These are phyloP conservation scores for Merluccius polli DNA, from an alignment of 2,797 vertebrate genomes.

Conservation along the genomic window DNA sequence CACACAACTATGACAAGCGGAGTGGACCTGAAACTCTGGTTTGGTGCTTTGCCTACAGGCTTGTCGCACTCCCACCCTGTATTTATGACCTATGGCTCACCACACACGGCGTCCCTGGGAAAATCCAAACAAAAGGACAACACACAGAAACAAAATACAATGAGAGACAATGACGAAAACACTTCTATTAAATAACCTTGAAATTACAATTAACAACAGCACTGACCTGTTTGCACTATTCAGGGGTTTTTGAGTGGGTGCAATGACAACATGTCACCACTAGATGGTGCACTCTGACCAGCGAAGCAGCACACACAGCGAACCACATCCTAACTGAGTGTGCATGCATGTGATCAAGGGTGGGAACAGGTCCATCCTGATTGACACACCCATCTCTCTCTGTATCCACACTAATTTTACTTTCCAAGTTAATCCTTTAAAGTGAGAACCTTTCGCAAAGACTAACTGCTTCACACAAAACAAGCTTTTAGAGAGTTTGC, in stretches of 20 bases:
- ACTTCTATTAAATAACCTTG: background rate
- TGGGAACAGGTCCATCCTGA: background rate
- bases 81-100: constrained; percentile 9
- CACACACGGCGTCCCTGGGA: constrained; percentile 13
- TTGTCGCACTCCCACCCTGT: constrained; percentile 34
- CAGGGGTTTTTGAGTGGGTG: constrained; percentile 4
- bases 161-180: background rate
- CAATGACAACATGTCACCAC: constrained; percentile 41
- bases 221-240: background rate
- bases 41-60: constrained; percentile 22
- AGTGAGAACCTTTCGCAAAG: background rate
- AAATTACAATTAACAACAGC: background rate
- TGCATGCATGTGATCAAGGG: background rate
- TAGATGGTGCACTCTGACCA: constrained; percentile 49
- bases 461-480: no score
- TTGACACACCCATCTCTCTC: background rate
- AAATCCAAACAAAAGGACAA: constrained; percentile 9
- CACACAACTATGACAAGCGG: constrained; percentile 31
- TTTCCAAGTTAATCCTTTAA: background rate
- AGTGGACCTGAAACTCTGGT: constrained; percentile 64
- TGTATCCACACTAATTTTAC: background rate
- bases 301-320: background rate
- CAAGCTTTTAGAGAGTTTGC: background rate
- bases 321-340: background rate
- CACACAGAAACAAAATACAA: constrained; percentile 5